Evolutionary conservation across 1,140 invertebrate genomes (phyloP).

Genomic region (Papilio helenus): DNA sequence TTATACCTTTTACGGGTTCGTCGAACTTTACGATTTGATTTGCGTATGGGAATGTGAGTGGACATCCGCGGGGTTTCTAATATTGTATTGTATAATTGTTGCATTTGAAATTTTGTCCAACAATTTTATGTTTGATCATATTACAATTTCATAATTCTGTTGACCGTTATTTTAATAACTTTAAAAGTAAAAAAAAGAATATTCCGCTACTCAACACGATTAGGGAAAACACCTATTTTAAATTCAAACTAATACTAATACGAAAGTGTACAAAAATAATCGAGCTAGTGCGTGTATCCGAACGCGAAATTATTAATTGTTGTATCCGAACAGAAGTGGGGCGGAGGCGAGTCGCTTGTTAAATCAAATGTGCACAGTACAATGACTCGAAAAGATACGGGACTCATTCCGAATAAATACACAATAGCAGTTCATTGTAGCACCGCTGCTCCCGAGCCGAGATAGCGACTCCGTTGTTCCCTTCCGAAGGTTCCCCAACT

Average conservation of each 20-base stretch:
- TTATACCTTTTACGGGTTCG: slow-evolving; percentile 75
- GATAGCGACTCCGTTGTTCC: slow-evolving; percentile 38
- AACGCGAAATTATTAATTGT: slow-evolving; percentile 39
- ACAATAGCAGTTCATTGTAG: slow-evolving; percentile 43
- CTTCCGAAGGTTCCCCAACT: not conserved
- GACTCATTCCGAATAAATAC: slow-evolving; percentile 48
- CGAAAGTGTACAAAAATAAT: not conserved
- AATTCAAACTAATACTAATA: not conserved
- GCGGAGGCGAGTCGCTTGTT: slow-evolving; percentile 30
- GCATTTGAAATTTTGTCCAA: slow-evolving; percentile 43
- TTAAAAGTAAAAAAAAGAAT: not conserved
- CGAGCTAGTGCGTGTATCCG: not conserved
- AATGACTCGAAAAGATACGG: slow-evolving; percentile 54
- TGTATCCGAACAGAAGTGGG: slow-evolving; percentile 36
- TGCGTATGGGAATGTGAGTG: slow-evolving; percentile 68
- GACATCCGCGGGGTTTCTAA: slow-evolving; percentile 71
- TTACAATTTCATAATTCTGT: slow-evolving; percentile 2
- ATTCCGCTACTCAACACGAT: not conserved
- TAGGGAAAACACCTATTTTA: not conserved
- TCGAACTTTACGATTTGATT: slow-evolving; percentile 69
- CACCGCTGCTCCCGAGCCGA: slow-evolving; percentile 36
- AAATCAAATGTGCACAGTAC: slow-evolving; percentile 41
- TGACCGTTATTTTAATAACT: slow-evolving; percentile 8
- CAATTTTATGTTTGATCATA: not conserved
- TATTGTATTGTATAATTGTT: slow-evolving; percentile 50